Conservation (phyloP, 2,113 vertebrate species). For the Melozone crissalis region DNA sequence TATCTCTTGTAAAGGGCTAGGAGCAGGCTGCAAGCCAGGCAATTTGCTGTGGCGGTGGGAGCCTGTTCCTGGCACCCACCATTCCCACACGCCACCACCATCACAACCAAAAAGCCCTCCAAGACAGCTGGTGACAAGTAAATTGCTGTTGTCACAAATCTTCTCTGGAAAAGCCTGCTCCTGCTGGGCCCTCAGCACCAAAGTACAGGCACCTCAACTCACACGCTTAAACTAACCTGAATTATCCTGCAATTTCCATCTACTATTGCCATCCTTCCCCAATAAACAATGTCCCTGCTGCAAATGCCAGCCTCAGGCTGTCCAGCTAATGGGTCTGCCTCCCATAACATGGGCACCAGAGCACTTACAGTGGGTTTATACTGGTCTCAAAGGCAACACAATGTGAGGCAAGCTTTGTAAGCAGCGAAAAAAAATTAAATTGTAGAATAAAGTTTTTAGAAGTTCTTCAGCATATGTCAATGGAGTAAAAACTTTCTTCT, state of each 20-base stretch:
- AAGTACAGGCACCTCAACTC: rapidly evolving
- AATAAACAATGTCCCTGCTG: rapidly evolving
- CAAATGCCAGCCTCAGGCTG: rapidly evolving
- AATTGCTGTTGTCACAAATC: background rate
- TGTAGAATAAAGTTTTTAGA: background rate
- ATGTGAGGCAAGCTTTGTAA: rapidly evolving
- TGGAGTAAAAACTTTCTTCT: background rate
- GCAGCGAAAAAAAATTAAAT: rapidly evolving
- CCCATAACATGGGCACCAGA: background rate
- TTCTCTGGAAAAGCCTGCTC: background rate
- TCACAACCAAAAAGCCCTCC: background rate
- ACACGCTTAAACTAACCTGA: background rate
- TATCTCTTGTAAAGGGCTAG: background rate
- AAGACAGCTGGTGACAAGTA: background rate
- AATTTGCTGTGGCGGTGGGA: background rate
- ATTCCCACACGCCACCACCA: background rate
- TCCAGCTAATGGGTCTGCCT: background rate
- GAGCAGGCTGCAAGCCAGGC: background rate
- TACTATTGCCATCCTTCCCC: background rate
- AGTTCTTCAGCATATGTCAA: background rate
- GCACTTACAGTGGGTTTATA: background rate
- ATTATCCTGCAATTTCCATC: background rate
- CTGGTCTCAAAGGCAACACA: background rate
- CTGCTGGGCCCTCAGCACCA: background rate
- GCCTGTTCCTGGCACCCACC: background rate